phyloP scores from a whole-genome alignment of 2,113 vertebrate species.

The Antechinus stuartii region DNA sequence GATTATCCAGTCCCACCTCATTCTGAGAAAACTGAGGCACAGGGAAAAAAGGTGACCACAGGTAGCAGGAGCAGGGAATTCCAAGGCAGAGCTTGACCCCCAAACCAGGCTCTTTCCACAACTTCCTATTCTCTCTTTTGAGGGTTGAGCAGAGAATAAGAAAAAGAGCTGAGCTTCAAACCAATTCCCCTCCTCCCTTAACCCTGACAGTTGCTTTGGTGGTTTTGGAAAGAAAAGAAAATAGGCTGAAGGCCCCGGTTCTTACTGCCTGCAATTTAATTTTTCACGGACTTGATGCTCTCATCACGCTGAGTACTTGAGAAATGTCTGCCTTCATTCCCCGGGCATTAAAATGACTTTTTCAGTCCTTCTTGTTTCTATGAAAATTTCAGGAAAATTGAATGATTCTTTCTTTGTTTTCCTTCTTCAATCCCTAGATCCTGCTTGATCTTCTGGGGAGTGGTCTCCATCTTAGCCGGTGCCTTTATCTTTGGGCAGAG shows the following conservation, averaged over 20 bases:
- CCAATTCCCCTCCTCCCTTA: accelerated
- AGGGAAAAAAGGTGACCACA: not conserved
- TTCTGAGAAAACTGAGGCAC: not conserved
- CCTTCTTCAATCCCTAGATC: constrained; percentile 82
- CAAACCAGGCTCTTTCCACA: not conserved
- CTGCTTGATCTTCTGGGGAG: constrained; percentile 89
- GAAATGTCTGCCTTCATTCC: not conserved
- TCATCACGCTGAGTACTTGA: not conserved
- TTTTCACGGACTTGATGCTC: not conserved
- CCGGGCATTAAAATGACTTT: accelerated
- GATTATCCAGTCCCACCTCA: not conserved
- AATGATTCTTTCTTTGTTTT: not conserved
- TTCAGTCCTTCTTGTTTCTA: accelerated
- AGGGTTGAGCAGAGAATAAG: not conserved
- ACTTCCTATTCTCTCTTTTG: not conserved
- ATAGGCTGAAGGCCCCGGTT: not conserved
- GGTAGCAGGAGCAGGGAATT: not conserved
- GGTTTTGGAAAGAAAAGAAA: accelerated
- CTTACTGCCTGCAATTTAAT: not conserved
- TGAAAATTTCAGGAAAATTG: accelerated
- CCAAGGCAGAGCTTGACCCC: not conserved
- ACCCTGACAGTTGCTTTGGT: not conserved
- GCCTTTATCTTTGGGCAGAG: constrained; percentile 97
- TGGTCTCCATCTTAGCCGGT: constrained; percentile 89
- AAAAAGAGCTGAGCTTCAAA: not conserved